Conservation (phyloP, 1,140 invertebrate genomes). For the Holotrichia oblita region DNA sequence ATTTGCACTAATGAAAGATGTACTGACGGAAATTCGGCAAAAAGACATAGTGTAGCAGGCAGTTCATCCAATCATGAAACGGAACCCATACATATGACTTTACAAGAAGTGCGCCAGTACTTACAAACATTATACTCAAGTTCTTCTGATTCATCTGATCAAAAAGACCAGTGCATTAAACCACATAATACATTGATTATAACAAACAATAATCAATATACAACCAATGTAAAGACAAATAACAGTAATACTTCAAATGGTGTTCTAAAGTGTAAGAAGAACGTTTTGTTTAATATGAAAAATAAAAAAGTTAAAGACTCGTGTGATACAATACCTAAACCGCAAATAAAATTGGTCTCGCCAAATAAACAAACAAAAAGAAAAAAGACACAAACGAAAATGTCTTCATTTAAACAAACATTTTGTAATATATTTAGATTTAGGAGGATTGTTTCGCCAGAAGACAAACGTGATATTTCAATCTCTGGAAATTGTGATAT, state of each 20-base stretch:
- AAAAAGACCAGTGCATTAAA: constrained; percentile 61
- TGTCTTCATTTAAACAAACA: constrained; percentile 81
- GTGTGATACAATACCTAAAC: constrained; percentile 59
- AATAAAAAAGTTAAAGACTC: constrained; percentile 74
- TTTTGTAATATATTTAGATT: constrained; percentile 85
- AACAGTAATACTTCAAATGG: constrained; percentile 57
- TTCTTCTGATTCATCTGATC: constrained; percentile 68
- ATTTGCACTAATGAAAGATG: constrained; percentile 12
- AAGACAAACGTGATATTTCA: constrained; percentile 57
- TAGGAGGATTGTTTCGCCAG: constrained; percentile 66
- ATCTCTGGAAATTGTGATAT: constrained; percentile 48
- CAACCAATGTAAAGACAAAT: constrained; percentile 55
- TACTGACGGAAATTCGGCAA: constrained; percentile 56
- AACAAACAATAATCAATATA: constrained; percentile 46
- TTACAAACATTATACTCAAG: constrained; percentile 81
- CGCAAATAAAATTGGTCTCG: constrained; percentile 55
- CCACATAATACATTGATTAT: constrained; percentile 45
- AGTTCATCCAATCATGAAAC: constrained; percentile 61
- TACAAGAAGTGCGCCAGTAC: constrained; percentile 85
- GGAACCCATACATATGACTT: constrained; percentile 85
- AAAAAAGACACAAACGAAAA: constrained; percentile 68
- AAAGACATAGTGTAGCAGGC: constrained; percentile 68
- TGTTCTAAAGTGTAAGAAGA: constrained; percentile 38
- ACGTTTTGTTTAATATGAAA: too few species aligned
- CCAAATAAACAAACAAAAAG: too few species aligned